These are phyloP conservation scores for Lingula anatina DNA, from an alignment of 2,888 invertebrate species.

Conservation along the genomic window DNA sequence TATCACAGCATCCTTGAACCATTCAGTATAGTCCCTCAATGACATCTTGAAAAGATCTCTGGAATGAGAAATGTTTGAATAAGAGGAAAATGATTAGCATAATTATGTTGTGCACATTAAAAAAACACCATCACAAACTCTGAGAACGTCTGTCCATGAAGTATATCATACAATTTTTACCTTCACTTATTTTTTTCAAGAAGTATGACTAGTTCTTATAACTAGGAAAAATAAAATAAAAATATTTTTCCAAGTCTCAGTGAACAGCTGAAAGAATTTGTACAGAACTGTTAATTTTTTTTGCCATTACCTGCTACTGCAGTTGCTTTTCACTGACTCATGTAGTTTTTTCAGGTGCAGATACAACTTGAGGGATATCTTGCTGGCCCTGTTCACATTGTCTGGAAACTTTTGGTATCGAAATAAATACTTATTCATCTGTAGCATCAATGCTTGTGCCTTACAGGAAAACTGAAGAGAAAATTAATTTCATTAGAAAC, in stretches of 20 bases:
- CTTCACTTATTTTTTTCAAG: too few relatives aligned
- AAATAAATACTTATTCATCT: conserved; percentile 38
- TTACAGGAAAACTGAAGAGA: conserved; percentile 28
- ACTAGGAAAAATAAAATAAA: too few relatives aligned
- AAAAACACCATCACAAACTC: too few relatives aligned
- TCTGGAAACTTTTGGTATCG: conserved; percentile 31
- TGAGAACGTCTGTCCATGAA: too few relatives aligned
- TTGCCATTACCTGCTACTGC: conserved; percentile 37
- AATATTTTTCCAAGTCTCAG: not conserved
- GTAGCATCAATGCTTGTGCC: conserved; percentile 26
- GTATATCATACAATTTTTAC: too few relatives aligned
- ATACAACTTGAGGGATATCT: conserved; percentile 30
- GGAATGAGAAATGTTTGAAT: conserved; percentile 10
- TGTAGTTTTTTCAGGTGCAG: conserved; percentile 29
- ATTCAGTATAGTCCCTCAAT: conserved; percentile 33
- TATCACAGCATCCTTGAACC: conserved; percentile 40
- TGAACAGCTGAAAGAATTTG: not conserved
- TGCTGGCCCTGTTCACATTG: conserved; percentile 35
- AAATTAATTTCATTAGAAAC: not conserved
- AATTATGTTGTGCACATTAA: too few relatives aligned
- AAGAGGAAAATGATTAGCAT: conserved; percentile 1
- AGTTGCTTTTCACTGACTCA: conserved; percentile 22
- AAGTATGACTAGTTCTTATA: too few relatives aligned
- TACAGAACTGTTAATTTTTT: not conserved
- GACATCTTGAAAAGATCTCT: conserved; percentile 37